Evolutionary conservation across 2,888 invertebrate species (phyloP).

Genomic region (Morinoia aosen): DNA sequence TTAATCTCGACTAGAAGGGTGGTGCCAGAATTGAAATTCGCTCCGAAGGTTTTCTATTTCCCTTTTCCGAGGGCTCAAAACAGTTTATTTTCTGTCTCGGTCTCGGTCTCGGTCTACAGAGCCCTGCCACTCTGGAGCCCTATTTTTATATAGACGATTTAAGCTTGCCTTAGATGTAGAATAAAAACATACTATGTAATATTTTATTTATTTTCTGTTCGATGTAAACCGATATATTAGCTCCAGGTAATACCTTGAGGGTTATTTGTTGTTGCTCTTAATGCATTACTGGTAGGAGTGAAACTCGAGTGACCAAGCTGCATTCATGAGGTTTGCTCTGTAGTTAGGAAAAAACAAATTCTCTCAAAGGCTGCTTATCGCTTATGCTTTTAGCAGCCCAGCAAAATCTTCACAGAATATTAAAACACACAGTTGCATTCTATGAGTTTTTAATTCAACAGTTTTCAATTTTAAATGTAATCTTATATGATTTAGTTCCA

Average conservation of each 20-base stretch:
- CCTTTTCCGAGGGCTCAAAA: no score
- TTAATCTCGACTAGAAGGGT: neutral
- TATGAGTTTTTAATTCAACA: no score
- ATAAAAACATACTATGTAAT: neutral
- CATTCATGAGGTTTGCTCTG: no score
- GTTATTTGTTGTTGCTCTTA: neutral
- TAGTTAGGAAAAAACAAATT: no score
- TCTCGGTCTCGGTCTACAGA: neutral
- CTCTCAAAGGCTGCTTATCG: no score
- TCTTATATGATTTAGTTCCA: no score
- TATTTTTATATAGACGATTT: neutral
- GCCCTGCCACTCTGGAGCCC: neutral
- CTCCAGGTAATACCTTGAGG: neutral
- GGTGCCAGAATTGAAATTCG: neutral
- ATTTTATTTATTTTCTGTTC: neutral
- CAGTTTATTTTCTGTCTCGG: neutral
- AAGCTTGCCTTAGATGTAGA: neutral
- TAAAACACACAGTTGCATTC: no score
- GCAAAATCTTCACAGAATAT: no score
- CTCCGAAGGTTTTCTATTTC: neutral
- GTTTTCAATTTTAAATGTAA: no score
- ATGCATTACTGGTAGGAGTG: neutral
- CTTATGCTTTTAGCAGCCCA: no score
- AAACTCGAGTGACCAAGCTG: neutral
- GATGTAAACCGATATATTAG: neutral